Percentiles rank a stretch among this genome's conserved stretches.
Evolutionary conservation across 2,113 vertebrate genomes (phyloP).

Genomic region (Hystrix brachyura): DNA sequence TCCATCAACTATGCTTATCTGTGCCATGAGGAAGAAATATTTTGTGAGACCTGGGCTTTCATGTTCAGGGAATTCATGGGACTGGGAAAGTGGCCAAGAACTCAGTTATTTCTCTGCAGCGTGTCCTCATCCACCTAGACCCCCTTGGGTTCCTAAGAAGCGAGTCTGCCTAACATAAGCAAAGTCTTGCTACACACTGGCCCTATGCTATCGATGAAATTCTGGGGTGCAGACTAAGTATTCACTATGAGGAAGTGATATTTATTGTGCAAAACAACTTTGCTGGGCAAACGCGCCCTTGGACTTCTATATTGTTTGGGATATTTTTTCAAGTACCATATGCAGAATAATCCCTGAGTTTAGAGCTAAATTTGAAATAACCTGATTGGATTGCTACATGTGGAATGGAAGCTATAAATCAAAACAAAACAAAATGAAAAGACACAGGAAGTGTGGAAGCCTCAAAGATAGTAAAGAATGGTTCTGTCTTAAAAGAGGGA

Average conservation of each 20-base stretch:
- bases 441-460: background rate
- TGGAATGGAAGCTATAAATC: background rate
- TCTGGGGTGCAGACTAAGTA: background rate
- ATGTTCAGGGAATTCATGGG: slow-evolving; percentile 39
- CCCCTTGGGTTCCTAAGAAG: background rate
- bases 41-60: slow-evolving; percentile 51
- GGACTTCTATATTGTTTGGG: background rate
- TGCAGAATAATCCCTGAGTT: background rate
- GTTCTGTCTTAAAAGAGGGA: background rate
- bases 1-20: slow-evolving; percentile 70
- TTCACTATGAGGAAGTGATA: slow-evolving; percentile 5
- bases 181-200: background rate
- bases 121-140: background rate
- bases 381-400: background rate
- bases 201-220: slow-evolving; percentile 30
- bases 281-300: background rate
- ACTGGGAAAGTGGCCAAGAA: slow-evolving; percentile 52
- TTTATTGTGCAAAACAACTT: slow-evolving; percentile 13
- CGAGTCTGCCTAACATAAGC: slow-evolving; percentile 16
- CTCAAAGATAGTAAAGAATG: background rate
- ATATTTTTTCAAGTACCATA: background rate
- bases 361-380: slow-evolving; percentile 14
- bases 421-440: slow-evolving; percentile 53
- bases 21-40: slow-evolving; percentile 65
- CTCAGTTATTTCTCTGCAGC: slow-evolving; percentile 40